Evolutionary conservation across 2,113 vertebrate genomes (phyloP), one percentile per base, ranked within the genome.

Genomic region (Rhineura floridana): DNA sequence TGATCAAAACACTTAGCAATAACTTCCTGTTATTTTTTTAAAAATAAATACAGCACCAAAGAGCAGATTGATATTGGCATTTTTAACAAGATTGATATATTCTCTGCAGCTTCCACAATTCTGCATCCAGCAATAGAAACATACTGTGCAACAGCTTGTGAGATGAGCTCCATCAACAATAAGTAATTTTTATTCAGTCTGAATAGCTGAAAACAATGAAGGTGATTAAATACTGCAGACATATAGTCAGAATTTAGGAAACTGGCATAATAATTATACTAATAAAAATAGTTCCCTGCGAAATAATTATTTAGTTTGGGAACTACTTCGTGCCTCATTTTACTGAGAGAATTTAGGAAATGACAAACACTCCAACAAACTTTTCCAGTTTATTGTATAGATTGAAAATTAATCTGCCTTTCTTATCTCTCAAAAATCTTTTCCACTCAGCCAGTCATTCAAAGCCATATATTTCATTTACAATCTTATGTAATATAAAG

Each of bases 141-240:
- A 97, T 95, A 96, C 96, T 96, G 94, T 82, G 94, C 95, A 96
- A 96, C 96, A 96, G 96, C 95, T 96, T 97, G 96, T 48, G 48
- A 95, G 94, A 95, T 91, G 96, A 95, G 96, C 93, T 93, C 94
- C 95, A 96, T 95, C 96, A 96, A 96, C 95, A 95, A 94, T 94
- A 95, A 96, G 95, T 95, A 95, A 96, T 96, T 97, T 97, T 97
- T 97, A 97, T 96, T 96, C 96, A 93, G 80, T 96, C 91, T 96
- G 95, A 96, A 93, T 96, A 95, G 95, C 21, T 96, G 94, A 92
- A 96, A 94, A 97, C 96, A 97, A 96, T 96, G 96, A 95, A 95
- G 93, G 91, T 96, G 96, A 97, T 96, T 96, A 96, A 97, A 93
- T 77, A 92, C 93, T 96, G 95, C 92, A 96, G 96, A 96, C 94